Conservation (phyloP, 2,888 invertebrate genomes). For the Zygothrica quintamaculata region DNA sequence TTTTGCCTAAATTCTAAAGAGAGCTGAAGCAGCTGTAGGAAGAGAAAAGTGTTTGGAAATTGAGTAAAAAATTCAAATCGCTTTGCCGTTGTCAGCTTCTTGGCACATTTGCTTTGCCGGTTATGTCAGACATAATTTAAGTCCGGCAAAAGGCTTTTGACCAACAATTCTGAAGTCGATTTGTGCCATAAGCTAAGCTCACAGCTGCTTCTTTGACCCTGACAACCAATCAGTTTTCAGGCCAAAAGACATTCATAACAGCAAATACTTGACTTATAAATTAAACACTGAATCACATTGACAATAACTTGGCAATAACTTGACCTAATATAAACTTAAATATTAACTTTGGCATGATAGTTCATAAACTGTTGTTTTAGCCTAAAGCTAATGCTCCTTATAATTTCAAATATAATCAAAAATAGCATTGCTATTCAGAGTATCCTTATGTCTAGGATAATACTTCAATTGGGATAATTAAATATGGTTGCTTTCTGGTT, state of each 20-base stretch:
- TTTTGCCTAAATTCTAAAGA: constrained; percentile 2
- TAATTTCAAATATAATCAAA: too few relatives aligned
- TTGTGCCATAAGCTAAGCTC: constrained; percentile 66
- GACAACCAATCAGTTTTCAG: constrained; percentile 71
- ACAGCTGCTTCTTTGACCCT: constrained; percentile 62
- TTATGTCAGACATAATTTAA: constrained; percentile 77
- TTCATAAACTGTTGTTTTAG: too few relatives aligned
- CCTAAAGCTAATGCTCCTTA: too few relatives aligned
- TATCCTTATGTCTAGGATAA: too few relatives aligned
- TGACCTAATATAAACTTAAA: constrained; percentile 9
- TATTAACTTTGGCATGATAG: too few relatives aligned
- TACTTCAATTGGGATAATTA: too few relatives aligned
- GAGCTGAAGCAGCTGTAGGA: too few relatives aligned
- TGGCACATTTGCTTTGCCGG: constrained; percentile 56
- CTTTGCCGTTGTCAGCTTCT: constrained; percentile 63
- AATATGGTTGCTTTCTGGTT: too few relatives aligned
- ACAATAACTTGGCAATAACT: constrained; percentile 6
- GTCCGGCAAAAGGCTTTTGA: constrained; percentile 57
- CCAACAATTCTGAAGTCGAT: constrained; percentile 54
- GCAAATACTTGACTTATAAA: constrained; percentile 68
- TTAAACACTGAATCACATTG: constrained; percentile 27
- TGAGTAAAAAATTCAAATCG: constrained; percentile 75
- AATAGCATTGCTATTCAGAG: too few relatives aligned
- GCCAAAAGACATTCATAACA: constrained; percentile 59
- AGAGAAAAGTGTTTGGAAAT: too few relatives aligned